phyloP scores from a whole-genome alignment of 2,888 invertebrate genomes.

The Quadroppia sp. region DNA sequence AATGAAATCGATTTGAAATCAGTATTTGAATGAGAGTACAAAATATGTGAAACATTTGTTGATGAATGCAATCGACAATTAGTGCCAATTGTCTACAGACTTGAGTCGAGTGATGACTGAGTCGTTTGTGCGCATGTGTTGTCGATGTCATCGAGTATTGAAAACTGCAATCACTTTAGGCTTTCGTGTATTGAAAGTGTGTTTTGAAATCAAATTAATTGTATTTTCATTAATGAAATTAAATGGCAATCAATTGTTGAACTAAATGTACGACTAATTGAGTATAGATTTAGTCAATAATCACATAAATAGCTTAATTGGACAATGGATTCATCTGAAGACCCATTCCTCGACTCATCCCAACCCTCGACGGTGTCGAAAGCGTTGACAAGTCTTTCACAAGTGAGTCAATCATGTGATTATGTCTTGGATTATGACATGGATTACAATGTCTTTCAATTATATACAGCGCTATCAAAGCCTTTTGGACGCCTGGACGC shows the following conservation, averaged over 20 bases:
- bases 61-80: background rate
- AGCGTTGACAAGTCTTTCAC: conserved; percentile 23
- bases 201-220: background rate
- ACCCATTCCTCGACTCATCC: conserved; percentile 18
- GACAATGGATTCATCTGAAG: conserved; percentile 10
- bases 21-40: background rate
- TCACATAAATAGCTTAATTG: background rate
- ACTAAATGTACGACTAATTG: background rate
- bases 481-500: conserved; percentile 77
- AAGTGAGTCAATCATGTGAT: background rate
- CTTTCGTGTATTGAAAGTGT: background rate
- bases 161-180: conserved; percentile 7
- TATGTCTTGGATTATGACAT: background rate
- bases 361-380: conserved; percentile 11
- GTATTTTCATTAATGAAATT: background rate
- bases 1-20: background rate
- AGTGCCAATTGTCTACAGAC: background rate
- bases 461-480: conserved; percentile 46
- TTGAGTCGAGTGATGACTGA: background rate
- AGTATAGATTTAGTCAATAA: background rate
- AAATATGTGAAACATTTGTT: background rate
- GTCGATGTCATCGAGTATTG: conserved; percentile 26
- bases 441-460: background rate
- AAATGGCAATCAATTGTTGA: conserved; percentile 4
- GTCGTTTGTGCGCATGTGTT: background rate